A percentile compares a stretch with the other conserved stretches of the same genome.
Conservation (phyloP, 2,797 vertebrate species). For the Glyptemys insculpta region DNA sequence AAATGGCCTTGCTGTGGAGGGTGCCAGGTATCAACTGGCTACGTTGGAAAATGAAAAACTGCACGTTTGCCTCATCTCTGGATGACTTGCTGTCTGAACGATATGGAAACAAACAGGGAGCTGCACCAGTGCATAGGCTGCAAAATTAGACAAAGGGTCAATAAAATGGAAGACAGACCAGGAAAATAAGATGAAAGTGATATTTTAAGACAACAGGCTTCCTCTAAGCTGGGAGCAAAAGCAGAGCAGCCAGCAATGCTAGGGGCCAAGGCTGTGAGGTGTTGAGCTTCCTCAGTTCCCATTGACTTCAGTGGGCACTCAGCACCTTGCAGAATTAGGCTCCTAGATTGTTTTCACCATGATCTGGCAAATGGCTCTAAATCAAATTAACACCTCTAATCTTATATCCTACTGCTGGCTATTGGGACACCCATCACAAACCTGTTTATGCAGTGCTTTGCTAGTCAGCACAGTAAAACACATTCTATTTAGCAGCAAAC, state of each 20-base stretch:
- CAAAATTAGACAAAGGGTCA: neutral
- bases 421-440: neutral
- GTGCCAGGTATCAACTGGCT: neutral
- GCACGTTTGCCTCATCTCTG: neutral
- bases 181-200: neutral
- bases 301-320: neutral
- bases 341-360: neutral
- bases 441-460: neutral
- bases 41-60: neutral
- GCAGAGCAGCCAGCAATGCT: neutral
- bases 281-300: neutral
- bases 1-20: neutral
- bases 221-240: neutral
- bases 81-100: neutral
- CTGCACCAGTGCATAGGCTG: neutral
- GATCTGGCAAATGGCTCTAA: neutral
- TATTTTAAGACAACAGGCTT: neutral
- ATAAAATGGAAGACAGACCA: neutral
- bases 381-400: conserved; percentile 46
- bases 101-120: neutral
- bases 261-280: neutral
- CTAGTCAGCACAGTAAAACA: conserved; percentile 61
- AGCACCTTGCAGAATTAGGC: conserved; percentile 1
- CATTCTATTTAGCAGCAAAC: conserved; percentile 57
- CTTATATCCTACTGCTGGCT: conserved; percentile 46